Evolutionary conservation across 2,113 vertebrate species (phyloP).

Genomic region (Brachyhypopomus gauderio): DNA sequence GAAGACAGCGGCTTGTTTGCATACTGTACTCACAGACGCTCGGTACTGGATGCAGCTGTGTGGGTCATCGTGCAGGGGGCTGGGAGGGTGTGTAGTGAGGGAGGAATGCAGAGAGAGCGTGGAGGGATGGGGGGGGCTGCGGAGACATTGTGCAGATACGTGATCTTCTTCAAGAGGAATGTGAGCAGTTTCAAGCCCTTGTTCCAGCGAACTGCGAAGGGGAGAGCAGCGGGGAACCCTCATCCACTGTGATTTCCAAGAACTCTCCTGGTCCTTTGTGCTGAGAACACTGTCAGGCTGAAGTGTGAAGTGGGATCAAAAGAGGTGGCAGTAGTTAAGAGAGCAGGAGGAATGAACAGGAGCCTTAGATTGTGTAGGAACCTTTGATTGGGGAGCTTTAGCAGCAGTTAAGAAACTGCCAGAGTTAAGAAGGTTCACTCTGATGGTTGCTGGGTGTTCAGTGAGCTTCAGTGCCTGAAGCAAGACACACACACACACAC

Average conservation of each 20-base stretch:
- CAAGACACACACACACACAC: not conserved
- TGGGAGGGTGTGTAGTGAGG: not conserved
- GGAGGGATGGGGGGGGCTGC: not conserved
- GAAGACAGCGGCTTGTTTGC: conserved; percentile 20
- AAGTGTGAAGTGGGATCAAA: conserved; percentile 5
- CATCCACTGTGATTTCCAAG: conserved; percentile 25
- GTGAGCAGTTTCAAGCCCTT: conserved; percentile 10
- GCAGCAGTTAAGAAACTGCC: not conserved
- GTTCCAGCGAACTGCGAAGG: conserved; percentile 23
- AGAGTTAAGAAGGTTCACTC: not conserved
- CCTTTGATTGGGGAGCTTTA: not conserved
- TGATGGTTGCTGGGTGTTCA: not conserved
- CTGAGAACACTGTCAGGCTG: not conserved
- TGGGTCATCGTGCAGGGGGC: conserved; percentile 17
- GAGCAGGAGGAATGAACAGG: not conserved
- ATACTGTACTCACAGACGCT: conserved; percentile 22
- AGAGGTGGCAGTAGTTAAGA: not conserved
- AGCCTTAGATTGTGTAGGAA: not conserved
- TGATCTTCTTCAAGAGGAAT: conserved; percentile 49
- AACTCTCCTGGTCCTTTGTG: conserved; percentile 11
- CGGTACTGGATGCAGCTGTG: conserved; percentile 31
- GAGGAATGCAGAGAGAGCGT: not conserved
- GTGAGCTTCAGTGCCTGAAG: not conserved
- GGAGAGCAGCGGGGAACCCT: not conserved
- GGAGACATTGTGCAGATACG: conserved; percentile 30